Base-by-base conservation (phyloP, 2,113 vertebrate genomes). In the Rhinogobius similis region DNA sequence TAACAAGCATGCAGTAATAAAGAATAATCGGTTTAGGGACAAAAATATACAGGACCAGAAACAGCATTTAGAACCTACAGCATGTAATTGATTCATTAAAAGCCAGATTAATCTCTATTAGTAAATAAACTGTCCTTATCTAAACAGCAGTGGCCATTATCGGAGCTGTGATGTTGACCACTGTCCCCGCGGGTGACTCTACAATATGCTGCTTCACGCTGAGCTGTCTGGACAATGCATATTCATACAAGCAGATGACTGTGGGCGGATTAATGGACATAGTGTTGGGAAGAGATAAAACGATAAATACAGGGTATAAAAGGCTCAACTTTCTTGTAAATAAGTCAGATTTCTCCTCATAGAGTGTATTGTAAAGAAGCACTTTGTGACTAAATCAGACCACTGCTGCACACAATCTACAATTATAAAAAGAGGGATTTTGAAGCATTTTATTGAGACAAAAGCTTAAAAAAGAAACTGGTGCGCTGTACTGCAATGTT, bases 71-170 rank as follows among this genome's bases (percentile, higher is more conserved):
- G 78, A 75, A 68, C 48, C 53, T 63, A 36, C 55, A 26, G 75
- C 69, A 79, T 87, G 79, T 80, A 88, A 89, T 84, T 88, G 84
- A 86, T 88, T 84, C 66, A 79, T 85, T 89, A 88, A 91, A 73
- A 50, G 75, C 64, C 23, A 70, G 67, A 87, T 82, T 77, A 86
- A 73, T 61, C 70, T 67, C 72, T 65, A 62, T 77, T 76, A 71
- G 68, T 73, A 36, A 69, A 87, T 78, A 56, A 78, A 77, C 78
- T 77, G 76, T 67, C 68, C 75, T 82, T 71, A 73, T 86, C 67
- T 68, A 70, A 70, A 62, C 52, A 66, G 55, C 69, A 72, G 85
- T 84, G 66, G 78, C 50, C 13, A 66, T 67, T 66, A 65, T 36
- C 3, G 5, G 55, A 24, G 52, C 13, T 29, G 24, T 76, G 65